phyloP scores from a whole-genome alignment of 2,113 vertebrate species.

The Columba livia region DNA sequence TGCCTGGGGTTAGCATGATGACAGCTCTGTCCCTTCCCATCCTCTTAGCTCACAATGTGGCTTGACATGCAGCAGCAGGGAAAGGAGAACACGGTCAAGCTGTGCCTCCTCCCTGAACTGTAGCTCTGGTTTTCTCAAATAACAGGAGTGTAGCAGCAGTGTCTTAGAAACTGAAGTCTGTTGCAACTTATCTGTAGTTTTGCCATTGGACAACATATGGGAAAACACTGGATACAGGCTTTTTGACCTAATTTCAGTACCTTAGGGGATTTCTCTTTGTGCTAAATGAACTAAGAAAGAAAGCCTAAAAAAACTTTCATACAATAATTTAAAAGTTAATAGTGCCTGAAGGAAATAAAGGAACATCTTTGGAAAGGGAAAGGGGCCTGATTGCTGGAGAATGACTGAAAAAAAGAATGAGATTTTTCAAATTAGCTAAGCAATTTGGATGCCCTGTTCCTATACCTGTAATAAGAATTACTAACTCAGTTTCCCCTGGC shows the following conservation, averaged over 20 bases:
- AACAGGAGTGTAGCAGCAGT: background rate
- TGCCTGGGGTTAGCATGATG: background rate
- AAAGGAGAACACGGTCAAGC: background rate
- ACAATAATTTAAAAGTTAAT: background rate
- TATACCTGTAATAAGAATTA: background rate
- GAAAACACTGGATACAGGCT: background rate
- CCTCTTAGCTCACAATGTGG: background rate
- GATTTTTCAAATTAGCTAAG: slow-evolving; percentile 28
- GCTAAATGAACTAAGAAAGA: background rate
- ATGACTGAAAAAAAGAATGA: background rate
- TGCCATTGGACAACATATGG: background rate
- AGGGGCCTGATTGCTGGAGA: background rate
- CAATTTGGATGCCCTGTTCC: background rate
- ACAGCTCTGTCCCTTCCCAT: background rate
- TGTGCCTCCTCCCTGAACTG: background rate
- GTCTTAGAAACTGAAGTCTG: background rate
- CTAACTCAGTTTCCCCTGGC: background rate
- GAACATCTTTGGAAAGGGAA: background rate
- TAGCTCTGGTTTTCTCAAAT: background rate
- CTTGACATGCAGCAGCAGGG: background rate
- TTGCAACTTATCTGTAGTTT: background rate
- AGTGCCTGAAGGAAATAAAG: background rate
- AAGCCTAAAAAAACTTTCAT: background rate
- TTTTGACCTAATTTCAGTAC: background rate
- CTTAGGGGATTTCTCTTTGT: background rate